phyloP scores from a whole-genome alignment of 2,113 vertebrate genomes.

The Entosphenus tridentatus region DNA sequence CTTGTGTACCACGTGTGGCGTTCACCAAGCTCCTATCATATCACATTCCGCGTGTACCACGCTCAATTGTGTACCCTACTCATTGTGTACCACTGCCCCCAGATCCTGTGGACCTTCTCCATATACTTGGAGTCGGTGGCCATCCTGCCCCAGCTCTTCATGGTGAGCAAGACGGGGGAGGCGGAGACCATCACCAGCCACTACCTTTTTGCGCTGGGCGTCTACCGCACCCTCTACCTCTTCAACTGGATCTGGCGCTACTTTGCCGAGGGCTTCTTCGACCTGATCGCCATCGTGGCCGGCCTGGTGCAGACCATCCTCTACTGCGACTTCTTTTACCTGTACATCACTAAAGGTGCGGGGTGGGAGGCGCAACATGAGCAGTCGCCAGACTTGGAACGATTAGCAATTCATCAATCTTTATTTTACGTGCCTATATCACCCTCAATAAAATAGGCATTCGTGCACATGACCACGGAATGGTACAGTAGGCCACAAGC shows the following conservation, averaged over 20 bases:
- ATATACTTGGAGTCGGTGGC: constrained; percentile 89
- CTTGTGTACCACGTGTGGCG: too few species aligned
- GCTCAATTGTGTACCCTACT: too few species aligned
- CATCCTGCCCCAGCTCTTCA: constrained; percentile 87
- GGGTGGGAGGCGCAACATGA: not conserved
- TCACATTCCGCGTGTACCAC: too few species aligned
- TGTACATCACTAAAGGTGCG: constrained; percentile 70
- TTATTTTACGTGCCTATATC: too few species aligned
- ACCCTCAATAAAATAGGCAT: too few species aligned
- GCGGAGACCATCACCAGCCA: constrained; percentile 89
- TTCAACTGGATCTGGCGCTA: constrained; percentile 93
- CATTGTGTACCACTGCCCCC: constrained; percentile 2
- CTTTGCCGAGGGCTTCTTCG: constrained; percentile 62
- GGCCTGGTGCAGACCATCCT: constrained; percentile 95
- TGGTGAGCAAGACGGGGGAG: constrained; percentile 90
- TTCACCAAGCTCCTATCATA: too few species aligned
- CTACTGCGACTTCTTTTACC: constrained; percentile 96
- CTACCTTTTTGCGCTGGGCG: constrained; percentile 80
- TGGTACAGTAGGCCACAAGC: too few species aligned
- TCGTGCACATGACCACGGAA: too few species aligned
- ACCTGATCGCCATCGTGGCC: constrained; percentile 75
- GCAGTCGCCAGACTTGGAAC: too few species aligned
- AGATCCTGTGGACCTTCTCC: constrained; percentile 95
- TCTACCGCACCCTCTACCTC: constrained; percentile 73
- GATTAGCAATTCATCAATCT: too few species aligned